Evolutionary conservation across 2,113 vertebrate genomes (phyloP).

Genomic region (Sylvia atricapilla): DNA sequence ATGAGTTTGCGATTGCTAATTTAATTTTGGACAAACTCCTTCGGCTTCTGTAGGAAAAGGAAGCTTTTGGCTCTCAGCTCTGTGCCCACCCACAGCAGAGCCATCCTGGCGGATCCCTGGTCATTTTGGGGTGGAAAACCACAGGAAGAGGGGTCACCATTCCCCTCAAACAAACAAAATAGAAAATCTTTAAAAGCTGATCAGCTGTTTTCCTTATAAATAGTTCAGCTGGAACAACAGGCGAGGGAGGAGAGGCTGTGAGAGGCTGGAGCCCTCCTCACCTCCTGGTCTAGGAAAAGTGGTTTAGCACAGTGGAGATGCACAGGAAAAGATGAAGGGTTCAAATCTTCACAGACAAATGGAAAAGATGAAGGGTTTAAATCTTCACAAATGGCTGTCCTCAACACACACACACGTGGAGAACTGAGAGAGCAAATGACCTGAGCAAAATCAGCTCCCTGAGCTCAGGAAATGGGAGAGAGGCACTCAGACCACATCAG

Average conservation of each 20-base stretch:
- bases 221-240: neutral
- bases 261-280: neutral
- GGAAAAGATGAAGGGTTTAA: neutral
- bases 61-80: neutral
- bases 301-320: neutral
- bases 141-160: neutral
- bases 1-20: neutral
- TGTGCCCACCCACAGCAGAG: neutral
- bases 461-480: neutral
- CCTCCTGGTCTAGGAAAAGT: neutral
- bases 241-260: neutral
- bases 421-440: neutral
- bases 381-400: neutral
- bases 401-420: neutral
- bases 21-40: neutral
- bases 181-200: neutral
- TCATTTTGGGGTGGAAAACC: neutral
- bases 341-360: neutral
- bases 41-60: neutral
- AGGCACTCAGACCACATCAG: neutral
- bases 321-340: neutral
- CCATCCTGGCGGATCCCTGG: neutral
- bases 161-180: neutral
- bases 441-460: neutral
- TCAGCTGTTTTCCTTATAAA: neutral